Evolutionary conservation across 2,113 vertebrate species (phyloP), one percentile per base, ranked within the genome.

Genomic region (Thermophis baileyi): DNA sequence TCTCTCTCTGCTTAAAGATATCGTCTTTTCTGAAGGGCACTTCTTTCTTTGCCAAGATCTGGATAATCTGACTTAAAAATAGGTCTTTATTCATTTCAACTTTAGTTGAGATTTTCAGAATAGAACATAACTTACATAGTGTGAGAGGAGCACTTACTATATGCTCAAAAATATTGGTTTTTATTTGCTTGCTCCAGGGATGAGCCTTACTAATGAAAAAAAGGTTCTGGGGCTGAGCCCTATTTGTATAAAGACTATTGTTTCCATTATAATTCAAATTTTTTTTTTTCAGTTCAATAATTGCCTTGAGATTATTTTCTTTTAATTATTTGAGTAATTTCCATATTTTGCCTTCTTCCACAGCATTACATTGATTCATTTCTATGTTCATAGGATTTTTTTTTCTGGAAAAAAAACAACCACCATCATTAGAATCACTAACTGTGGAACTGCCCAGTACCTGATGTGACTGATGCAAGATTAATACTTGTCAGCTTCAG

Each of bases 141-240:
- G 24, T 44, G n/a, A 63, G 30, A 86, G 81, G 35, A 35, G 57
- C n/a, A 63, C 86, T 92, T 88, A 22, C 47, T 25, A 88, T 74
- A 88, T 51, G 47, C 55, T 88, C 86, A 92, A 87, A 92, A 63
- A 63, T 14, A 74, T 30, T 44, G n/a, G 5, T 63, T 16, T 44
- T 89, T 88, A 40, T 74, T 81, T 63, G 69, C 60, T 50, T 92
- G 87, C 44, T 87, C 49, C 35, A 88, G 4, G 91, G 35, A 16
- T 89, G 87, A 89, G 91, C 87, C 91, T 92, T 92, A 88, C 18
- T 87, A 92, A 30, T 74, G 57, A 74, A 89, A 87, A 87, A 89
- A 25, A 47, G 87, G 47, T 30, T 88, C 91, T 63, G 85, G 49
- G 91, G 54, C 46, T 91, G 91, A 91, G 91, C 85, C 46, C 91